Base-by-base conservation (phyloP, 2,113 vertebrate genomes). In the Gopherus evgoodei region DNA sequence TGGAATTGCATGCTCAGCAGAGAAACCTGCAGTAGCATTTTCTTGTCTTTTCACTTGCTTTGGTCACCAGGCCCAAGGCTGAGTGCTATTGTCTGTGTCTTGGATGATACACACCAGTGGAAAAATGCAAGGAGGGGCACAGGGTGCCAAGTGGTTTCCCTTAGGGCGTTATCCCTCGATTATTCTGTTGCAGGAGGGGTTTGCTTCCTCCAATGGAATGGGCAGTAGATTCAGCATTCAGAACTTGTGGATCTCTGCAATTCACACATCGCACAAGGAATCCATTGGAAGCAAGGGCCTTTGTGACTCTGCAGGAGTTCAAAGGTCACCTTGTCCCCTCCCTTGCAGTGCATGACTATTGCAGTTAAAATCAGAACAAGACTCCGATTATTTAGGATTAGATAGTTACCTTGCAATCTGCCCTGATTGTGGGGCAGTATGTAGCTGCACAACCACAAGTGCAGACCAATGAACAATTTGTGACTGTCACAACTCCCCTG, bases 201-300 rank as follows among this genome's bases (percentile, higher is more conserved):
- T 90, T 81, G 2, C 25, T 3, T 8, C 2, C 79, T 86, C 47
- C 11, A 79, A 19, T 88, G 42, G 69, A 42, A 42, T 69, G 29
- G 69, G 69, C 38, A 75, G 38, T 8, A 62, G 5, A n/a, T 8
- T 0, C 1, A 0, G 1, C 72, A 86, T 79, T 24, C 42, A 24
- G 11, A 84, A 2, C 21, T 50, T 1, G 0, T 6, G 16, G 0
- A 54, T 65, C 1, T 8, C 8, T 54, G 47, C 17, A 1, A 19
- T 31, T 50, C 22, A 22, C 1, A 11, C 16, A 29, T 5, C 3
- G 17, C 14, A 35, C 19, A 27, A 44, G 19, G 14, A 17, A 38
- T 12, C 27, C 69, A 17, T 17, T 87, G 35, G 31, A 87, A 52
- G 5, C 16, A 38, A 47, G 38, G 11, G 21, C 8, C 19, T 8